Percentiles rank a stretch among this genome's conserved stretches.
These are phyloP conservation scores for Halichoerus grypus DNA, from an alignment of 2,113 vertebrate species.

Conservation along the genomic window DNA sequence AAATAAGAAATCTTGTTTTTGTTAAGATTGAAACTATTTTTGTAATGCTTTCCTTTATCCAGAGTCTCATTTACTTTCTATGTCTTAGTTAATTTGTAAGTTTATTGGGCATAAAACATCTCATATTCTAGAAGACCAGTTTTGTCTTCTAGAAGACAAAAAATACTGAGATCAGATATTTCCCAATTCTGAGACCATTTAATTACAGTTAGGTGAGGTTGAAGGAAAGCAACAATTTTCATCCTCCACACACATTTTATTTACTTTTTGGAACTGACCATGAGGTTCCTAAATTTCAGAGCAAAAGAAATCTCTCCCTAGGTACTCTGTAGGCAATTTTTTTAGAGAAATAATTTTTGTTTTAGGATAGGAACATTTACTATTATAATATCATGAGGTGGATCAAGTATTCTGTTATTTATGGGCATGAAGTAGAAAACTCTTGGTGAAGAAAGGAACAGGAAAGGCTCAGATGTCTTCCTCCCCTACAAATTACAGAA, in stretches of 20 bases:
- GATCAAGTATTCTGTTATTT: not conserved
- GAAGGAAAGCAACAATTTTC: not conserved
- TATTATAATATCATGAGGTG: not conserved
- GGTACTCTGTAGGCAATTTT: not conserved
- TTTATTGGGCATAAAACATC: not conserved
- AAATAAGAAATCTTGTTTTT: not conserved
- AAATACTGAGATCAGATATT: not conserved
- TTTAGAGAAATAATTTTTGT: not conserved
- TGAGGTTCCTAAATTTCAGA: not conserved
- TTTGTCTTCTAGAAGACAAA: not conserved
- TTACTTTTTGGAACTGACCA: not conserved
- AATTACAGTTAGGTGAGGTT: not conserved
- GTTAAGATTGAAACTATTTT: not conserved
- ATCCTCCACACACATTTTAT: not conserved
- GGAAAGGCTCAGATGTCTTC: not conserved
- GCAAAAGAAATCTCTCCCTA: not conserved
- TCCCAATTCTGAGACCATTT: not conserved
- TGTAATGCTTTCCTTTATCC: not conserved
- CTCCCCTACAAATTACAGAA: not conserved
- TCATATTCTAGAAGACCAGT: not conserved
- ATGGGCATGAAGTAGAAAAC: conserved; percentile 14
- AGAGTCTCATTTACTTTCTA: not conserved
- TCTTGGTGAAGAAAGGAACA: not conserved
- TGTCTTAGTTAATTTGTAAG: not conserved
- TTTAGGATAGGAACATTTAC: conserved; percentile 22